phyloP scores from a whole-genome alignment of 2,797 vertebrate genomes.

The Siniperca scherzeri region DNA sequence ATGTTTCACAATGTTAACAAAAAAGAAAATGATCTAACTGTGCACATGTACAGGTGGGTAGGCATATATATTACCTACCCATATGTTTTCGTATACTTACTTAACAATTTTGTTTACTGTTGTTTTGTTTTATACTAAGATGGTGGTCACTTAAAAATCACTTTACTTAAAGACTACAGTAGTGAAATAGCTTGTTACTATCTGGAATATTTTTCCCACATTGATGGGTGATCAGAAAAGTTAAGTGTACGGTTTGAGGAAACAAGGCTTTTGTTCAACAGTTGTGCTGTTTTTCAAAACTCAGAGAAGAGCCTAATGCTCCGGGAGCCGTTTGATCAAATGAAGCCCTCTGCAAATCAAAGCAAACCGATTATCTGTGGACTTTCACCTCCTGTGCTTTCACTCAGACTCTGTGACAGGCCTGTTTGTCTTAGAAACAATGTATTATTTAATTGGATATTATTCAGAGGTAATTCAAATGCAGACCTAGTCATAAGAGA shows the following conservation, averaged over 20 bases:
- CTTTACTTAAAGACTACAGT: background rate
- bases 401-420: conserved; percentile 52
- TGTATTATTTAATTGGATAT: conserved; percentile 83
- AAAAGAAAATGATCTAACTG: background rate
- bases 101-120: background rate
- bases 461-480: conserved; percentile 79
- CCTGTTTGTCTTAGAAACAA: conserved; percentile 74
- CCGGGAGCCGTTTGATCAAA: conserved; percentile 47
- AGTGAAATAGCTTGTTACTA: background rate
- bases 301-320: conserved; percentile 31
- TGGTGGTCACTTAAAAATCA: background rate
- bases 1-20: conserved; percentile 4
- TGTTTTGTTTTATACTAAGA: background rate
- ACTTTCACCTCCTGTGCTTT: conserved; percentile 50
- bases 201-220: background rate
- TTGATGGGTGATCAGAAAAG: background rate
- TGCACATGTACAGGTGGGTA: background rate
- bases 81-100: background rate
- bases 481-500: conserved; percentile 73
- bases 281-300: conserved; percentile 28
- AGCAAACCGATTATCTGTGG: conserved; percentile 51
- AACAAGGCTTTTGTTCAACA: conserved; percentile 30
- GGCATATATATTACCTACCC: too few species aligned
- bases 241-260: conserved; percentile 2
- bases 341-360: conserved; percentile 53